Conservation (phyloP, 2,888 invertebrate species). For the Eupithecia inturbata region DNA sequence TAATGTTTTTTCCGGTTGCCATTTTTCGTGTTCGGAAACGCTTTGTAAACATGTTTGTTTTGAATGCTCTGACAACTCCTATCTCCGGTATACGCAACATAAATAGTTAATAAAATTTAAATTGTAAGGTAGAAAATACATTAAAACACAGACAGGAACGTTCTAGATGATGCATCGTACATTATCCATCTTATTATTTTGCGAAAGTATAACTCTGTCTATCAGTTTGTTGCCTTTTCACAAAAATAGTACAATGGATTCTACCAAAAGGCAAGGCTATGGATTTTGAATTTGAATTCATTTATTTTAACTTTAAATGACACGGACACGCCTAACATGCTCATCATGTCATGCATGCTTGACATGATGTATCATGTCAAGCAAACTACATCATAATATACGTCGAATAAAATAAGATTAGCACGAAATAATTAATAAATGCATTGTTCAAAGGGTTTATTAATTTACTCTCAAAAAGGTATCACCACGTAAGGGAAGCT, state of each 20-base stretch:
- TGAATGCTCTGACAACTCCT: not conserved
- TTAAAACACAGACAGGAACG: not conserved
- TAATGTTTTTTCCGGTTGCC: constrained; percentile 42
- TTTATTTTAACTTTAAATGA: no score
- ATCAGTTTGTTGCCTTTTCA: not conserved
- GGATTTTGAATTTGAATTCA: not conserved
- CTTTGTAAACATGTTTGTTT: constrained; percentile 30
- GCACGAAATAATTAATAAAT: no score
- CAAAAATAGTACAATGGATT: not conserved
- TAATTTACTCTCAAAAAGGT: not conserved
- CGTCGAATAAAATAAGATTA: no score
- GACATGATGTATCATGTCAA: no score
- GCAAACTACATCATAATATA: no score
- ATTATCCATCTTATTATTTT: not conserved
- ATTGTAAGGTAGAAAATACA: not conserved
- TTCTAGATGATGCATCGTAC: constrained; percentile 6
- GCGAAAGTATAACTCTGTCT: not conserved
- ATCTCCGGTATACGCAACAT: not conserved
- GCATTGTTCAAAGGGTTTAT: no score
- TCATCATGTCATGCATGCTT: no score
- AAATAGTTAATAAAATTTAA: not conserved
- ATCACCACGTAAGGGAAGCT: no score
- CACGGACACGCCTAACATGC: no score
- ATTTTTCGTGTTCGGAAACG: constrained; percentile 33
- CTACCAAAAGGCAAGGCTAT: not conserved